Percentiles rank a stretch among this genome's conserved stretches.
These are phyloP conservation scores for Nebria ingens DNA, from an alignment of 1,140 invertebrate species.

Conservation along the genomic window DNA sequence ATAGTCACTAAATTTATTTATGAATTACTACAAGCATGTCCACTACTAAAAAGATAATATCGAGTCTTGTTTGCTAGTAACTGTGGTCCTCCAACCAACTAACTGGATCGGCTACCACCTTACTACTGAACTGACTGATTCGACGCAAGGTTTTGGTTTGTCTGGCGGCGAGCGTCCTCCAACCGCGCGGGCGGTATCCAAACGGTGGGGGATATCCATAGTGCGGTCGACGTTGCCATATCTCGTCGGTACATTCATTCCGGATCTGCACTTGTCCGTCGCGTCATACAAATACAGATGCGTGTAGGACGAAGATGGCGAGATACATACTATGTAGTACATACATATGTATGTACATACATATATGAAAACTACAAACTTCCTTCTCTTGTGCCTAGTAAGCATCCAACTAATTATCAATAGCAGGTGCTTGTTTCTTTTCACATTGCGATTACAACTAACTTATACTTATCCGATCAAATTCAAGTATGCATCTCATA, in stretches of 20 bases:
- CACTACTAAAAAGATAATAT: not conserved
- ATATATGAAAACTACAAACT: not conserved
- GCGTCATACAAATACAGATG: not conserved
- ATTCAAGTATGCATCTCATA: too few species aligned
- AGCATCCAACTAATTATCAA: not conserved
- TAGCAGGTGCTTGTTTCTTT: not conserved
- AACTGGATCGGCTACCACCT: not conserved
- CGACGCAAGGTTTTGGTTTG: not conserved
- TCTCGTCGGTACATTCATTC: not conserved
- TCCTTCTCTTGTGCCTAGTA: not conserved
- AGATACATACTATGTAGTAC: not conserved
- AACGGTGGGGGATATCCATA: not conserved
- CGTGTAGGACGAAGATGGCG: not conserved
- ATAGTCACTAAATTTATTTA: not conserved
- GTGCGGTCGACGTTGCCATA: not conserved
- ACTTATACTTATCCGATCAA: too few species aligned
- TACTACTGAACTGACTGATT: slow-evolving; percentile 3
- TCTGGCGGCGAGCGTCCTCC: not conserved
- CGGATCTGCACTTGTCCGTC: not conserved
- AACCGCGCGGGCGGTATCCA: not conserved
- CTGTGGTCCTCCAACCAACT: slow-evolving; percentile 4
- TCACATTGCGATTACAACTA: too few species aligned
- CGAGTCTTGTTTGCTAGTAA: not conserved
- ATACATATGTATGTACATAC: too few species aligned
- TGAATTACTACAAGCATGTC: not conserved